Evolutionary conservation across 2,797 vertebrate genomes (phyloP).

Genomic region (Morelia viridis): DNA sequence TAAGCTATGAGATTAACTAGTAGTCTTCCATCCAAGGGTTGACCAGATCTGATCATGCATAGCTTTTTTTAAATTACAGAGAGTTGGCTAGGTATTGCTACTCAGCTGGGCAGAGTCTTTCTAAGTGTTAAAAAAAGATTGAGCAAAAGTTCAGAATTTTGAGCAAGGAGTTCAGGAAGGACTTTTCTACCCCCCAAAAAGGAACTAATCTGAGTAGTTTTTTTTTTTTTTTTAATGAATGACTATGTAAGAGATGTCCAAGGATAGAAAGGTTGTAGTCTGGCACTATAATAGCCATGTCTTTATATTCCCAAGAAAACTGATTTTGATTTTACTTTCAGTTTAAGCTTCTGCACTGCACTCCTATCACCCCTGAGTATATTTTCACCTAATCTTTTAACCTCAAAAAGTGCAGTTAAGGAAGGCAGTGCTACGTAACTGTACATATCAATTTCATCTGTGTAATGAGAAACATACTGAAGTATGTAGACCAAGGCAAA

Average conservation of each 20-base stretch:
- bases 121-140: background rate
- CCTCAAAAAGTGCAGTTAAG: slow-evolving; percentile 39
- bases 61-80: background rate
- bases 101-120: background rate
- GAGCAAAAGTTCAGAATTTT: background rate
- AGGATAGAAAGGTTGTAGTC: slow-evolving; percentile 27
- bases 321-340: slow-evolving; percentile 43
- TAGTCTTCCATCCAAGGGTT: background rate
- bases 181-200: background rate
- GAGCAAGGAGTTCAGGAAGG: background rate
- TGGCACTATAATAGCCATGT: slow-evolving; percentile 19
- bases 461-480: slow-evolving; percentile 39
- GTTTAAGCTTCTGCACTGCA: slow-evolving; percentile 31
- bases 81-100: background rate
- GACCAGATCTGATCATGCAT: background rate
- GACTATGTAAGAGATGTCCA: slow-evolving; percentile 15
- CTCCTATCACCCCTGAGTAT: slow-evolving; percentile 40
- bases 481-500: background rate
- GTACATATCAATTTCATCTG: slow-evolving; percentile 31
- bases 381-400: slow-evolving; percentile 41
- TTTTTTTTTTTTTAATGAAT: slow-evolving; percentile 3
- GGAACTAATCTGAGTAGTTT: background rate
- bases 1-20: background rate
- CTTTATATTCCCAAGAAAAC: slow-evolving; percentile 34
- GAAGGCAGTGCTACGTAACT: slow-evolving; percentile 23